A percentile compares a stretch with the other conserved stretches of the same genome.
Conservation (phyloP, 1,140 invertebrate genomes). For the Paraescarpia echinospica region DNA sequence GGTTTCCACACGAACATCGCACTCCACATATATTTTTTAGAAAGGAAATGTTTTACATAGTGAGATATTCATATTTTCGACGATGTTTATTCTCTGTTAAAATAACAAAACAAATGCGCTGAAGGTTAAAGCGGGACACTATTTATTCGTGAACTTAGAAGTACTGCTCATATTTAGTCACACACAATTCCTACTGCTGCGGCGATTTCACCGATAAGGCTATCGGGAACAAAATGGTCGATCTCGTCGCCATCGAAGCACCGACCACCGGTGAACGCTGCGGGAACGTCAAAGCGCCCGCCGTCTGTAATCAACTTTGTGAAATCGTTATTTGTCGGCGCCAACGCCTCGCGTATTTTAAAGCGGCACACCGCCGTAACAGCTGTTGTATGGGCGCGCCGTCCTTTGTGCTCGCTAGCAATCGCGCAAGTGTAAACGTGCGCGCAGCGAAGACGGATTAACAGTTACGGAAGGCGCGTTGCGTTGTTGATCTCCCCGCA, state of each 20-base stretch:
- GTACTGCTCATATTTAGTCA: background rate
- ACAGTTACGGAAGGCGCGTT: background rate
- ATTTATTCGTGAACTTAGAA: background rate
- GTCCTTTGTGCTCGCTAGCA: background rate
- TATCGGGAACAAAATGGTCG: background rate
- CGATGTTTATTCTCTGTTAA: background rate
- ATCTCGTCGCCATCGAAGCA: background rate
- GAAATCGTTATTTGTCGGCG: constrained; percentile 4
- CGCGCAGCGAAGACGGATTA: background rate
- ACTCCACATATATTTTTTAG: background rate
- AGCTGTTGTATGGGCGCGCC: background rate
- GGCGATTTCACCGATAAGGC: background rate
- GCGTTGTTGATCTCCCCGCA: background rate
- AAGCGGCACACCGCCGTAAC: background rate
- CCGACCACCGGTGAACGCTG: background rate
- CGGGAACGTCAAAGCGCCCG: background rate
- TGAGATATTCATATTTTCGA: background rate
- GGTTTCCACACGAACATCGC: background rate
- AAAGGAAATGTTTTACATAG: background rate
- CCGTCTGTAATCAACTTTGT: background rate
- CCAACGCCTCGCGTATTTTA: background rate
- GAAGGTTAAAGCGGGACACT: background rate
- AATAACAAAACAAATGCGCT: background rate
- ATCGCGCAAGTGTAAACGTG: background rate
- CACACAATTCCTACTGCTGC: background rate